A percentile compares a stretch with the other conserved stretches of the same genome.
Evolutionary conservation across 1,140 invertebrate species (phyloP).

Genomic region (Metaphire vulgaris): DNA sequence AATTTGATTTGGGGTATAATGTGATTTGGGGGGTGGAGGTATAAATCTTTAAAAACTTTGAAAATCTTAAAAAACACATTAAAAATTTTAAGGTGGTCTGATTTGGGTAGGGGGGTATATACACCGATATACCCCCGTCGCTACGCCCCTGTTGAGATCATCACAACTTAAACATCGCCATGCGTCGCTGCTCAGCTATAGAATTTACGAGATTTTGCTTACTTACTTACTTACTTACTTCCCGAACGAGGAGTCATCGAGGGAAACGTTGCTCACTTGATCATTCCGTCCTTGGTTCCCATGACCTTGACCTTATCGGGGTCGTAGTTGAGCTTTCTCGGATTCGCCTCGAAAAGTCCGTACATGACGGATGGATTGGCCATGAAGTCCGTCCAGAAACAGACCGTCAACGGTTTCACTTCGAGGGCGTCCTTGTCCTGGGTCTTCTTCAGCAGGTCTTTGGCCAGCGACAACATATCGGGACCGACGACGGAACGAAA

Average conservation of each 20-base stretch:
- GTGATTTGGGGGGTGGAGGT: no score
- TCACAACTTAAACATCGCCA: no score
- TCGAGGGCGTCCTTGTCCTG: constrained; percentile 13
- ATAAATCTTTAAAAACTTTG: no score
- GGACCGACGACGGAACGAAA: background rate
- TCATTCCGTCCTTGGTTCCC: constrained; percentile 31
- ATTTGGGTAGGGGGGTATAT: no score
- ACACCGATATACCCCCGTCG: no score
- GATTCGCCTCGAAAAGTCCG: constrained; percentile 23
- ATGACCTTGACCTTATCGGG: constrained; percentile 29
- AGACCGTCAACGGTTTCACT: constrained; percentile 29
- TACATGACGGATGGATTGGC: constrained; percentile 30
- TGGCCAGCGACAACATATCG: constrained; percentile 26
- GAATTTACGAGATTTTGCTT: no score
- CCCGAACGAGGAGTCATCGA: background rate
- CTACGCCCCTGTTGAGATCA: no score
- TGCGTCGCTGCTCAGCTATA: no score
- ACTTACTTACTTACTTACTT: no score
- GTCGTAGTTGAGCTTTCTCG: constrained; percentile 25
- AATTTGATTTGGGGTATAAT: no score
- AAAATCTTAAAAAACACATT: no score
- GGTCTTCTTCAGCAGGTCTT: constrained; percentile 29
- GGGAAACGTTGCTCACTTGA: constrained; percentile 27
- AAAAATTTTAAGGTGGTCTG: no score
- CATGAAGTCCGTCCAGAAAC: constrained; percentile 31